These are phyloP conservation scores for Pogonomyrmex californicus DNA, from an alignment of 1,140 invertebrate species.

Conservation along the genomic window DNA sequence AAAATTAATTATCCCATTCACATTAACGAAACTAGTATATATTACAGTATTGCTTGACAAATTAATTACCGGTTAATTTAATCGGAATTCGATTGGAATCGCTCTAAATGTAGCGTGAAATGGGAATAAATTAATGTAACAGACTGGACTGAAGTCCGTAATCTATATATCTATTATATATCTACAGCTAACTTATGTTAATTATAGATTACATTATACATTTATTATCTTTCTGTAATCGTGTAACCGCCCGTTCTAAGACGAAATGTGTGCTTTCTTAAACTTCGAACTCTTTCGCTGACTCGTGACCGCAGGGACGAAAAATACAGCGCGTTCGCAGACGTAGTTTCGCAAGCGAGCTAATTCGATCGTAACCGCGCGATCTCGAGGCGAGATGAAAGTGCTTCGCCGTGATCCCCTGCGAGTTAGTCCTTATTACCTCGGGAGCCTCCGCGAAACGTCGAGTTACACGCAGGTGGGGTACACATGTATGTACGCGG, in stretches of 20 bases:
- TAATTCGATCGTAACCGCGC: slow-evolving; percentile 37
- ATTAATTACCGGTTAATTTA: neutral
- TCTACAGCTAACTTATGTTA: neutral
- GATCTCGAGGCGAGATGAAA: slow-evolving; percentile 70
- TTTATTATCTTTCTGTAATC: neutral
- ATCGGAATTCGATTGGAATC: neutral
- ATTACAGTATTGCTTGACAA: neutral
- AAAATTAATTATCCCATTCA: neutral
- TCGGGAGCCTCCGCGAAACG: slow-evolving; percentile 56
- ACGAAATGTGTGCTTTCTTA: too few relatives aligned
- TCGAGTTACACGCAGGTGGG: slow-evolving; percentile 75
- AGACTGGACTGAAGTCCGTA: neutral
- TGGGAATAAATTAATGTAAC: neutral
- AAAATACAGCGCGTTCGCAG: slow-evolving; percentile 30
- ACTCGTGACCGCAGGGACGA: slow-evolving; percentile 18
- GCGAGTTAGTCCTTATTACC: slow-evolving; percentile 52
- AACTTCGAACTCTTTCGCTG: too few relatives aligned
- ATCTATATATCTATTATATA: neutral
- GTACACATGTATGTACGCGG: slow-evolving; percentile 60
- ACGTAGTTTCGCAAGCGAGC: slow-evolving; percentile 34
- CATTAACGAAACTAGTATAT: neutral
- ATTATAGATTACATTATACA: neutral
- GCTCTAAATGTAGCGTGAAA: neutral
- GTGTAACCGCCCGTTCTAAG: neutral
- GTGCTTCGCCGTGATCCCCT: slow-evolving; percentile 66